A percentile compares a stretch with the other conserved stretches of the same genome.
Evolutionary conservation across 2,113 vertebrate species (phyloP).

Genomic region (Pipa parva): DNA sequence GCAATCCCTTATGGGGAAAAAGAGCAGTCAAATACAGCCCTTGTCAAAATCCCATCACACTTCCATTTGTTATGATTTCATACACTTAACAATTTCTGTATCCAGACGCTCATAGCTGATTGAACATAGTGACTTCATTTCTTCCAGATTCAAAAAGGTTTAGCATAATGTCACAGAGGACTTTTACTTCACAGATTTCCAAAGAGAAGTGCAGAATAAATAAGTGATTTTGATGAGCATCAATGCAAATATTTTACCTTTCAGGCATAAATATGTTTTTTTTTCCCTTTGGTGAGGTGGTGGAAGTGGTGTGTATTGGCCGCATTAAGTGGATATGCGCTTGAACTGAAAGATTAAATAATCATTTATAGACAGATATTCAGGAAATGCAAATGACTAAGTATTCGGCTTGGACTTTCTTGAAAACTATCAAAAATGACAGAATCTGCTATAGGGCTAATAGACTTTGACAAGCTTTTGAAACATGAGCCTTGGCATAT

Average conservation of each 20-base stretch:
- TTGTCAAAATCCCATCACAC: constrained; percentile 11
- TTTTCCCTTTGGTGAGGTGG: not conserved
- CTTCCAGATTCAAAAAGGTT: constrained; percentile 6
- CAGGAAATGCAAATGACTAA: constrained; percentile 9
- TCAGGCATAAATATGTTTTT: constrained; percentile 34
- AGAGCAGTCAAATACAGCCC: constrained; percentile 12
- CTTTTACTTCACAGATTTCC: not conserved
- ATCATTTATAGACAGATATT: constrained; percentile 20
- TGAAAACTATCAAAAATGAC: constrained; percentile 25
- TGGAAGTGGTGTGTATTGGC: too few species aligned
- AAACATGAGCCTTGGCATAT: constrained; percentile 9
- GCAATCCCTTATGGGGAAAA: constrained; percentile 25
- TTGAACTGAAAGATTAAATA: constrained; percentile 20
- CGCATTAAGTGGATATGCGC: constrained; percentile 22
- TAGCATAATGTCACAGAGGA: constrained; percentile 18
- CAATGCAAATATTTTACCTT: constrained; percentile 39
- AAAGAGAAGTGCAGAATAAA: constrained; percentile 6
- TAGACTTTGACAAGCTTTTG: constrained; percentile 10
- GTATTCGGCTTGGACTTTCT: constrained; percentile 16
- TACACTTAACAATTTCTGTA: constrained; percentile 10
- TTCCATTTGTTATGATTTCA: constrained; percentile 17
- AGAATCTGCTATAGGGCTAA: not conserved
- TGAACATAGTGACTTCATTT: constrained; percentile 4
- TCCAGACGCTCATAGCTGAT: constrained; percentile 2
- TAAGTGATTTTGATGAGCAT: constrained; percentile 23